Evolutionary conservation across 2,113 vertebrate species (phyloP), one percentile per base, ranked within the genome.

Genomic region (Podarcis muralis): DNA sequence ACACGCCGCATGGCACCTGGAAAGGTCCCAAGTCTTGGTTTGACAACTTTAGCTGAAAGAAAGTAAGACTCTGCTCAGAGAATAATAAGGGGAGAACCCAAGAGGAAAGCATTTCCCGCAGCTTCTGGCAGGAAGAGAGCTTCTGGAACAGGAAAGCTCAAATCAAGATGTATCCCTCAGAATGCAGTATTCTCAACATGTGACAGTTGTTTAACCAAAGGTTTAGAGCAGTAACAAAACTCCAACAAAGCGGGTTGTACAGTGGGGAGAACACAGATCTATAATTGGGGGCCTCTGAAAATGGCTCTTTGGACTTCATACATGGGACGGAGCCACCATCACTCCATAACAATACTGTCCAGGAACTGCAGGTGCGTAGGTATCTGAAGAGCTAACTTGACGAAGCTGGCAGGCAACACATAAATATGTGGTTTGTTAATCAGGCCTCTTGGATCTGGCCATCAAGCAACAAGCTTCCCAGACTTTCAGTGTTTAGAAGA

Each of bases 121-220:
- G 81, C 87, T 91, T 89, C 65, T 20, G 18, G 83, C 59, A 76
- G 53, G 2, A 85, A 84, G 13, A 87, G 83, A 71, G 91, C 32
- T 53, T 53, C 48, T 83, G 37, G 77, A 85, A 86, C 25, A 3
- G 87, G 0, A 1, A 18, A 23, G 78, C 85, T 86, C 74, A 35
- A 89, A 90, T 59, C 76, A 92, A 62, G 37, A 3, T 40, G 35
- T 81, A 92, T 80, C 81, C 37, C 59, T 86, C 37, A 84, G n/a
- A 78, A 71, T 2, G 53, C 25, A 25, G 27, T 48, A 65, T 74
- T 82, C 53, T 25, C 66, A 89, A 15, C 68, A 76, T 0, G 4
- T 4, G 81, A 83, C 72, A 25, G 9, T 75, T 32, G 57, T 4
- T 43, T 57, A 22, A 87, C 13, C 13, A 71, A 71, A 87, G 40